Conservation (phyloP, 1,140 invertebrate species). For the Drosophila kohkoa region DNA sequence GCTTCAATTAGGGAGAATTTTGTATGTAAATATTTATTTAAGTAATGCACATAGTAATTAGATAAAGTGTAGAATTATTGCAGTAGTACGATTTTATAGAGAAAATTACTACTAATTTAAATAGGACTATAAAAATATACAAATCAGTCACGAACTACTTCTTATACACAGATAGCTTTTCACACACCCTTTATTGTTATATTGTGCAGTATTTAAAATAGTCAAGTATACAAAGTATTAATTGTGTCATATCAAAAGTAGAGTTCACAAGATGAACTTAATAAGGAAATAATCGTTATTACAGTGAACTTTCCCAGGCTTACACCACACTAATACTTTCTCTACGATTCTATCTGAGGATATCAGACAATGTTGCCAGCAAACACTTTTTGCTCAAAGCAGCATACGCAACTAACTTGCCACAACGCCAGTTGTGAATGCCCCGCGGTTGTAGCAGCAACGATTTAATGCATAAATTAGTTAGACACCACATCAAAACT, state of each 20-base stretch:
- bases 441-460: slow-evolving; percentile 14
- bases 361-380: neutral
- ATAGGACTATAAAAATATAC: too few relatives aligned
- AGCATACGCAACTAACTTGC: slow-evolving; percentile 18
- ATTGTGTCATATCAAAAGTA: neutral
- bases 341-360: neutral
- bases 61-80: too few relatives aligned
- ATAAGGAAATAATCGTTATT: neutral
- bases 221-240: too few relatives aligned
- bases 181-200: too few relatives aligned
- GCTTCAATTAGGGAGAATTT: neutral
- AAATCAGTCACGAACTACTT: too few relatives aligned
- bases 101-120: too few relatives aligned
- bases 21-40: too few relatives aligned
- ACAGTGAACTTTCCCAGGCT: slow-evolving; percentile 4
- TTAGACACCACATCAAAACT: slow-evolving; percentile 41
- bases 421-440: slow-evolving; percentile 19
- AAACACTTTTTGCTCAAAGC: neutral
- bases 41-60: too few relatives aligned
- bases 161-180: too few relatives aligned
- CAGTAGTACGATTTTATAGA: too few relatives aligned
- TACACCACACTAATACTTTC: neutral
- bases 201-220: too few relatives aligned
- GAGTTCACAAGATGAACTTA: neutral
- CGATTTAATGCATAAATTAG: slow-evolving; percentile 47